phyloP scores from a whole-genome alignment of 2,888 invertebrate genomes.

The Frankliniella intonsa region DNA sequence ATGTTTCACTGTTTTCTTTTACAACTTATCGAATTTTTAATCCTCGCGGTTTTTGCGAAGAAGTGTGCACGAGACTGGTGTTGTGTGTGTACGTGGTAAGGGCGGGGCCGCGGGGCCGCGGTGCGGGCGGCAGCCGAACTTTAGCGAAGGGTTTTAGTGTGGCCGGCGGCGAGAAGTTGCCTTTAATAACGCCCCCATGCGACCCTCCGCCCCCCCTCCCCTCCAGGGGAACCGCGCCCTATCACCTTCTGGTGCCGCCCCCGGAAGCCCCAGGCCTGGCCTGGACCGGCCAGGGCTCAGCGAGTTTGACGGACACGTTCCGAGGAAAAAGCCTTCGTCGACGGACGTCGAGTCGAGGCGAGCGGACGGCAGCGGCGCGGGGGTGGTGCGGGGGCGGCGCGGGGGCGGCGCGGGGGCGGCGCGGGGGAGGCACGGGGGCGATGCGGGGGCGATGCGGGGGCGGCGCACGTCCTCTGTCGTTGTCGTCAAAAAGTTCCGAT shows the following conservation, averaged over 20 bases:
- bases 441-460: not conserved
- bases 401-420: no score
- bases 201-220: no score
- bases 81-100: not conserved
- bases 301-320: no score
- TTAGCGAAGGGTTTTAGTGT: not conserved
- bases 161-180: not conserved
- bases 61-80: not conserved
- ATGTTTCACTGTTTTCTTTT: no score
- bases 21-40: no score
- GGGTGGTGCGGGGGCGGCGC: not conserved
- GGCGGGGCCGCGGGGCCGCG: not conserved
- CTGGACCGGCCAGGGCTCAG: no score
- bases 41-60: no score
- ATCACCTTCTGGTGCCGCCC: not conserved
- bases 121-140: not conserved
- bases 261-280: not conserved
- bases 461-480: not conserved
- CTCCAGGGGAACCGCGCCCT: no score
- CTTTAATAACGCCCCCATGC: no score
- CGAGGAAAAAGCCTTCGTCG: not conserved
- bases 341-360: no score
- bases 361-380: not conserved
- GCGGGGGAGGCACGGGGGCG: no score
- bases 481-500: no score